Evolutionary conservation across 1,140 invertebrate species (phyloP), one percentile per base, ranked within the genome.

Genomic region (Doryteuthis pealeii): DNA sequence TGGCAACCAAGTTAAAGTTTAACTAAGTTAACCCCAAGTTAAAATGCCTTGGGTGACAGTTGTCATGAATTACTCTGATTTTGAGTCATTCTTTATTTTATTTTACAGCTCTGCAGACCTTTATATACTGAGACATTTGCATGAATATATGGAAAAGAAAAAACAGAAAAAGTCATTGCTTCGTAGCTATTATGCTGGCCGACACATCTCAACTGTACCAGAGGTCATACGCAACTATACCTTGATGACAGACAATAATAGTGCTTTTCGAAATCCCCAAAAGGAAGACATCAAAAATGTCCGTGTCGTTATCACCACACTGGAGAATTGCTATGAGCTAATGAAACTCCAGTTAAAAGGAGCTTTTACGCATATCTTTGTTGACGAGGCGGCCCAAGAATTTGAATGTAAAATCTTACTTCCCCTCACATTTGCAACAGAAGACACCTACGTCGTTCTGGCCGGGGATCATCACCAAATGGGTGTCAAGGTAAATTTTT

Each of bases 101-200:
- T 28, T 76, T 83, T 86, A 28, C 80, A 91, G 90, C 86, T 90
- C 90, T 80, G 90, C 91, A 26, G 90, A 91, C 80, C 81, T 91
- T 71, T 91, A 91, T 81, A 90, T 96, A 26, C 92, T 93, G 79
- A 94, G 95, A 77, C 95, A 95, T 86, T 90, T 96, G 62, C 79
- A 83, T 75, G 71, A 72, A 0, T 85, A 79, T 74, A 28, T 83
- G 28, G 65, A 74, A 54, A 82, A 78, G 74, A 78, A 73, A 22
- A 45, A 43, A 14, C 74, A 74, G 12, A 3, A 40, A 40, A 40
- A 40, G 10, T 5, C 10, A 10, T 70, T 84, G 30, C 62, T 80
- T 26, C 89, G 94, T 76, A 92, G 96, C 43, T 95, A 95, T 84
- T 94, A 94, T 83, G 91, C 92, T 75, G 91, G 93, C 77, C 86